A percentile compares a stretch with the other conserved stretches of the same genome.
Evolutionary conservation across 2,888 invertebrate species (phyloP).

Genomic region (Chrysolina americana): DNA sequence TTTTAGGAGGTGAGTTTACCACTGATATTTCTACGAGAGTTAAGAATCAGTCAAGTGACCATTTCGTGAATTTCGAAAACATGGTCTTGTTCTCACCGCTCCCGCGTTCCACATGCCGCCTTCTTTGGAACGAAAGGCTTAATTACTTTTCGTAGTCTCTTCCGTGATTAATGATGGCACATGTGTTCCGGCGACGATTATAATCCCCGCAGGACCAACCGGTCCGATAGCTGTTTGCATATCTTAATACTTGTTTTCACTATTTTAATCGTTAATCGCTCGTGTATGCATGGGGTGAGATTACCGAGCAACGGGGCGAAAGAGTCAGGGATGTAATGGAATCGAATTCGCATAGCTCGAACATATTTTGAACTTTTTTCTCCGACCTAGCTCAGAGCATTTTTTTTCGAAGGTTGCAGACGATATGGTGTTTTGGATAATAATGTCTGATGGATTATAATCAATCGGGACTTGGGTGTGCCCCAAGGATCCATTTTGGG

Average conservation of each 20-base stretch:
- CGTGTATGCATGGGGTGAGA: constrained; percentile 23
- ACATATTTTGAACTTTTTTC: background rate
- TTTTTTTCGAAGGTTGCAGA: background rate
- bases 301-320: constrained; percentile 24
- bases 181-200: constrained; percentile 63
- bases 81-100: background rate
- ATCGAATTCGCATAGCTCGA: background rate
- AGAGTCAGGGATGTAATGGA: constrained; percentile 21
- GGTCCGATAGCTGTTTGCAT: constrained; percentile 56
- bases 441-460: no score
- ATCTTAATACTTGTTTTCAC: constrained; percentile 59
- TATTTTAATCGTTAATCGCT: constrained; percentile 51
- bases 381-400: background rate
- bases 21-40: no score
- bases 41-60: no score
- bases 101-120: constrained; percentile 13
- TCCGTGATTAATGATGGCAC: constrained; percentile 64
- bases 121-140: constrained; percentile 64
- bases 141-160: constrained; percentile 65
- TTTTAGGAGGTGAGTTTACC: no score
- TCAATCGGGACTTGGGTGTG: no score
- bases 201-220: constrained; percentile 47
- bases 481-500: no score
- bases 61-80: background rate
- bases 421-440: no score